Percentiles rank a stretch among this genome's conserved stretches.
Conservation (phyloP, 2,113 vertebrate genomes). For the Propithecus coquereli region DNA sequence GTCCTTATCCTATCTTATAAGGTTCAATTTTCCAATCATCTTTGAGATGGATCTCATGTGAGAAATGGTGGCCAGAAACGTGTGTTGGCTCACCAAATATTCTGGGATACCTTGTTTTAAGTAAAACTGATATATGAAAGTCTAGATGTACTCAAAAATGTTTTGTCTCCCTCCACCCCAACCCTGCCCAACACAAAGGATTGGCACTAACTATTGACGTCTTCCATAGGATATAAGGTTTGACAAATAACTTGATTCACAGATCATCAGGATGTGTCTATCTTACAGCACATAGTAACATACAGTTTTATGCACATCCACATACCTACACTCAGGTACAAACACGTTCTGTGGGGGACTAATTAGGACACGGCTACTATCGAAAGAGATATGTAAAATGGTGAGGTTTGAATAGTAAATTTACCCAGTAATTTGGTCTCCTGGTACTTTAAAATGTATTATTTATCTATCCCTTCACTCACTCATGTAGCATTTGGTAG, state of each 20-base stretch:
- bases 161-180: not conserved
- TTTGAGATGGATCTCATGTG: not conserved
- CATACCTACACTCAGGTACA: not conserved
- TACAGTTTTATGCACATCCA: not conserved
- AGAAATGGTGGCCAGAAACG: not conserved
- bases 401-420: not conserved
- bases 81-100: not conserved
- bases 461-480: not conserved
- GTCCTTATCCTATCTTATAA: not conserved
- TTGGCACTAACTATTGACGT: not conserved
- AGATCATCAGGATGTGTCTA: not conserved
- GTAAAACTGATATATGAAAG: not conserved
- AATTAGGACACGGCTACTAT: too few relatives aligned
- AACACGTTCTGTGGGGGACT: not conserved
- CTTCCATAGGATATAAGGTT: not conserved
- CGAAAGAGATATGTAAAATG: not conserved
- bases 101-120: not conserved
- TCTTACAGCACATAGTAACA: not conserved
- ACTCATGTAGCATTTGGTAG: not conserved
- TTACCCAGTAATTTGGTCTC: not conserved
- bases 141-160: not conserved
- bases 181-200: not conserved
- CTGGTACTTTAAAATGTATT: not conserved
- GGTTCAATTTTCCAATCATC: not conserved
- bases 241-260: not conserved